Conservation (phyloP, 2,113 vertebrate species). For the Loxodonta africana region DNA sequence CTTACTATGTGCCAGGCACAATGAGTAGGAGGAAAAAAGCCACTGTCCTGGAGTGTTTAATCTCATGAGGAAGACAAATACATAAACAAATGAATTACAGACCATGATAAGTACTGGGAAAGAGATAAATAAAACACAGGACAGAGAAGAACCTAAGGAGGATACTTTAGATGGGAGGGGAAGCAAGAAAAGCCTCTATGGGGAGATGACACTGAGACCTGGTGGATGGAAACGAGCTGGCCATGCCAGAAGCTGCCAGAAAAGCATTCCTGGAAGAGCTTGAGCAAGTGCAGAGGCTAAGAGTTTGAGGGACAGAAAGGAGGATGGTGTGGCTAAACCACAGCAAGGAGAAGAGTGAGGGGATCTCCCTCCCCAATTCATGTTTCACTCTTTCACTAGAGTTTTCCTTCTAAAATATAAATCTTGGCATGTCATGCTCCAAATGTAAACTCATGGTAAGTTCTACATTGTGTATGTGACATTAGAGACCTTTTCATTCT, state of each 20-base stretch:
- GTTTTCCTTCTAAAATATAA: neutral
- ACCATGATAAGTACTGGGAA: neutral
- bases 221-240: neutral
- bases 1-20: neutral
- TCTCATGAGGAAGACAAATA: neutral
- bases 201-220: neutral
- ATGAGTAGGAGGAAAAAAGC: neutral
- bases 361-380: neutral
- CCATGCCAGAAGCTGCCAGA: neutral
- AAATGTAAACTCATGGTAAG: neutral
- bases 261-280: neutral
- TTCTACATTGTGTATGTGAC: neutral
- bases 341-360: accelerated
- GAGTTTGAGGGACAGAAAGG: neutral
- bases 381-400: neutral
- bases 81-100: neutral
- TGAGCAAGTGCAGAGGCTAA: neutral
- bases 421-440: neutral
- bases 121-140: neutral
- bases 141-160: neutral
- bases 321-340: neutral
- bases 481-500: neutral
- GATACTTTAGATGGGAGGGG: neutral
- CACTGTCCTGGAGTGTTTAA: neutral
- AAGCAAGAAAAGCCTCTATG: neutral